Evolutionary conservation across 2,888 invertebrate species (phyloP), one percentile per base, ranked within the genome.

Genomic region (Salticus scenicus): DNA sequence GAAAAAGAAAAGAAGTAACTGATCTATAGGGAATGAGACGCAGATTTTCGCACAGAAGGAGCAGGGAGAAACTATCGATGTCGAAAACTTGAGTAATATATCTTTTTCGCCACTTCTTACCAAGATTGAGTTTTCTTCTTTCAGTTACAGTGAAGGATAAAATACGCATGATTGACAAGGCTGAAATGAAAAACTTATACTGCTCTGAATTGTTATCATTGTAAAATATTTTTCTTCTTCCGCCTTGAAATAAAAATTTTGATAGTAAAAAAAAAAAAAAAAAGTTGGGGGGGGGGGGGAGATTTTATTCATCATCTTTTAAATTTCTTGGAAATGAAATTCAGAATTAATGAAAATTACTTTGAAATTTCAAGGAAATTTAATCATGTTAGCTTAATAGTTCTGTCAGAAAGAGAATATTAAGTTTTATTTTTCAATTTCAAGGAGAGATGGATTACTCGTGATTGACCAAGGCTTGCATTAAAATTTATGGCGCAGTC

Each of bases 71-170:
- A 57, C 20, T 57, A 57, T 47, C 42, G 42, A 47, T 47, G 42
- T 47, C 24, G 57, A 57, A 57, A 57, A 24, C 24, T 57, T 57
- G 57, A 57, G 57, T 57, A 57, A 57, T 57, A 24, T 57, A 57
- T 57, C 24, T 20, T 47, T 57, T 24, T 57, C 57, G 24, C 24
- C 57, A 57, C 57, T 57, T 57, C 24, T 24, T 20, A 24, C 57
- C 2, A 57, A 57, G 24, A 57, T 24, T 57, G 57, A 57, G 57
- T 57, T 57, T 57, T 57, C 57, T 57, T 57, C 24, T 24, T 57
- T 57, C 57, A 17, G 42, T 24, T 24, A 57, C 24, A 24, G 20
- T 57, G 24, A 24, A 17, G 20, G 57, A 57, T 57, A 57, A 57
- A 57, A 24, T 57, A 57, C 57, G 57, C 24, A 57, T 24, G 24